Conservation (phyloP, 2,113 vertebrate species). For the Tenebrosternarchus preto region DNA sequence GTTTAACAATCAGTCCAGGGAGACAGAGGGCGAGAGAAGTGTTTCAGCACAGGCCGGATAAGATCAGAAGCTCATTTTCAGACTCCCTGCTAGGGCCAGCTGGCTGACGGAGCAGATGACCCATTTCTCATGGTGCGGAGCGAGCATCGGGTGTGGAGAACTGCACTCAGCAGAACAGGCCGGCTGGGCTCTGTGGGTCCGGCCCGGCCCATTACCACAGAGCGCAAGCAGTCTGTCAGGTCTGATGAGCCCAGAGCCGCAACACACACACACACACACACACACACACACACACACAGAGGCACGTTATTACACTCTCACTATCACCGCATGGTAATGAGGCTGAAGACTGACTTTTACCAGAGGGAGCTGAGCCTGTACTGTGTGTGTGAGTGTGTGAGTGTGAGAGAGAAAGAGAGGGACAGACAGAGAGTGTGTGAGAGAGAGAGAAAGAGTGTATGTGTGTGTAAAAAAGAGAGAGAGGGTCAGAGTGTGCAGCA, state of each 20-base stretch:
- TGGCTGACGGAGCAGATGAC: slow-evolving; percentile 3
- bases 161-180: slow-evolving; percentile 36
- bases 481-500: slow-evolving; percentile 7
- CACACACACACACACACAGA: slow-evolving; percentile 22
- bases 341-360: slow-evolving; percentile 41
- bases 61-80: slow-evolving; percentile 43
- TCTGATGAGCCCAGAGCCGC: slow-evolving; percentile 37
- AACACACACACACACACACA: slow-evolving; percentile 16
- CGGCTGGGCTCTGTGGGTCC: slow-evolving; percentile 20
- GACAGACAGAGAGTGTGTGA: too few species aligned
- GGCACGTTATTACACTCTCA: slow-evolving; percentile 31
- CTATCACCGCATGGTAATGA: slow-evolving; percentile 32
- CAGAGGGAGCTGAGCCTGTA: slow-evolving; percentile 12
- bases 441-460: slow-evolving; percentile 7
- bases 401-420: slow-evolving; percentile 1
- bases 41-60: slow-evolving; percentile 31
- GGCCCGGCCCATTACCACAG: slow-evolving; percentile 16
- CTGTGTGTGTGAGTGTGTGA: not conserved
- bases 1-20: slow-evolving; percentile 29
- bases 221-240: slow-evolving; percentile 23
- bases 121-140: slow-evolving; percentile 25
- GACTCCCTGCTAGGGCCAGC: slow-evolving; percentile 24
- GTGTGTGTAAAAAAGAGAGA: not conserved
- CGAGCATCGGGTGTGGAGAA: slow-evolving; percentile 1
- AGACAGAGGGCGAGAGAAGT: not conserved